Base-by-base conservation (phyloP, 2,113 vertebrate genomes). In the Gulo gulo region DNA sequence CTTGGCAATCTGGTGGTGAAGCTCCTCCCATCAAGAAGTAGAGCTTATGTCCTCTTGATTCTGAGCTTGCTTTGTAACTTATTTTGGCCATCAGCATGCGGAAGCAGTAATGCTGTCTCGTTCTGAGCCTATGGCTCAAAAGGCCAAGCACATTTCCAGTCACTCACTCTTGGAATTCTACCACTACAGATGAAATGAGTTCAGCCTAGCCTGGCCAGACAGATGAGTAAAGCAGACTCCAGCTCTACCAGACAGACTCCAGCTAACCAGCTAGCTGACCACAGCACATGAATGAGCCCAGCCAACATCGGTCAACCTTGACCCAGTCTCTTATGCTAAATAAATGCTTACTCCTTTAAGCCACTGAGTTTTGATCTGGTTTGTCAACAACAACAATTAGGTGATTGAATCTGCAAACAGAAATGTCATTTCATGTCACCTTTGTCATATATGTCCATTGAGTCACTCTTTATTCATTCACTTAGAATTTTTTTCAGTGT, bases 401-500 rank as follows among this genome's bases (percentile, higher is more conserved):
- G 31, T 80, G 45, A 79, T 69, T 96, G 2, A 55, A 12, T 74
- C 34, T 59, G 45, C 14, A 95, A 85, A 86, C 15, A 65, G 82
- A 94, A 84, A 50, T 65, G 16, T 12, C 26, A 87, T 34, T 63
- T 96, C 39, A 20, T 59, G 79, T 57, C 39, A 76, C 4, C 24
- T 88, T 88, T 85, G 42, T 59, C 50, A 74, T 55, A 67, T 34
- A 55, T 73, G 9, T 45, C 59, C 52, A 57, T 1, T 52, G 42
- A 34, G 7, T 78, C 47, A 81, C 39, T 92, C 45, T 20, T 78
- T 79, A 97, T 88, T 82, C 50, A 67, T 36, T 82, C 69, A 88
- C 61, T 92, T 94, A 47, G 57, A 76, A n/a, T 85, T 96, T 84
- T 91, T 26, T 83, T 95, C 63, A 94, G 36, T 86, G 24, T 24